Evolutionary conservation across 1,140 invertebrate species (phyloP).

Genomic region (Nebria ingens): DNA sequence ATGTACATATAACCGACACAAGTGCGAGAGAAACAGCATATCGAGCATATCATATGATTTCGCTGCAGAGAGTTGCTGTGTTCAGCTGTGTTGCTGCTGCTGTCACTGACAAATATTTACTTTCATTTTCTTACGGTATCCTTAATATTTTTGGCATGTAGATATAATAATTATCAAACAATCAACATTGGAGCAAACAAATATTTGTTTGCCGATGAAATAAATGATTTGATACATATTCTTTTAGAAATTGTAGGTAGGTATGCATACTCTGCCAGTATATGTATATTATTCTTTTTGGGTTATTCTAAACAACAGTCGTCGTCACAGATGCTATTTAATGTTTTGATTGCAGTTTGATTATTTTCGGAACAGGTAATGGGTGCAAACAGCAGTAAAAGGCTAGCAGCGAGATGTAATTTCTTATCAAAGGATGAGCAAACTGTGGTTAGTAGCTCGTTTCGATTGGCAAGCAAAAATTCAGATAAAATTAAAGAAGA

Average conservation of each 20-base stretch:
- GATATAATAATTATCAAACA: background rate
- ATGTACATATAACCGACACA: background rate
- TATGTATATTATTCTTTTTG: too few relatives aligned
- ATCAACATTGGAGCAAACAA: background rate
- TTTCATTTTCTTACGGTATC: background rate
- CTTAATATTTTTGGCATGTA: background rate
- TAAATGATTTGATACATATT: too few relatives aligned
- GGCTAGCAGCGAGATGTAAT: slow-evolving; percentile 47
- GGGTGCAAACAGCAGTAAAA: slow-evolving; percentile 45
- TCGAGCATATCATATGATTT: too few relatives aligned
- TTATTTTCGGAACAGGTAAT: too few relatives aligned
- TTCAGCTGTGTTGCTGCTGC: background rate
- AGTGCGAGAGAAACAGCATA: background rate
- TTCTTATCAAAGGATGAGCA: slow-evolving; percentile 48
- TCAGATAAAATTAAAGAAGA: slow-evolving; percentile 48
- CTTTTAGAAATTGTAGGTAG: too few relatives aligned
- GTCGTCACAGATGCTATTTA: too few relatives aligned
- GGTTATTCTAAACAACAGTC: too few relatives aligned
- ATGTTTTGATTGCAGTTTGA: too few relatives aligned
- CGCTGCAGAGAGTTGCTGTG: background rate
- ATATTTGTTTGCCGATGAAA: background rate
- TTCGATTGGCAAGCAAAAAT: slow-evolving; percentile 46
- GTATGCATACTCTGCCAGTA: too few relatives aligned
- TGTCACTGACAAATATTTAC: slow-evolving; percentile 2
- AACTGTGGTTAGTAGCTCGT: slow-evolving; percentile 45